Conservation (phyloP, 2,888 invertebrate genomes). For the Sarcophaga subvicina region DNA sequence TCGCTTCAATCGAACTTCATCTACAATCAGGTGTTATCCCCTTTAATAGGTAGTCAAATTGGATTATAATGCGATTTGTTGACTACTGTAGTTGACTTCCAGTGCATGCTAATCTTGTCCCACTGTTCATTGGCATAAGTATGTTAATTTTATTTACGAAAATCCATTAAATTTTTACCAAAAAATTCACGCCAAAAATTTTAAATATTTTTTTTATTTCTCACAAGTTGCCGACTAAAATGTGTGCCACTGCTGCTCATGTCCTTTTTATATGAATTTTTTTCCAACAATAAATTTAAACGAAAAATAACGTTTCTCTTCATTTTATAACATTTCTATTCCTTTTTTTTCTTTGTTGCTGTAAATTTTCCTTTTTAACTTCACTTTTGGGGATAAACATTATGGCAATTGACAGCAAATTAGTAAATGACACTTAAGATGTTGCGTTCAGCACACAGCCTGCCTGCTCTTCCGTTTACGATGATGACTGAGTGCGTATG, state of each 20-base stretch:
- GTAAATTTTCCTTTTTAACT: slow-evolving; percentile 12
- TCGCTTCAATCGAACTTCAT: no score
- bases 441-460: slow-evolving; percentile 30
- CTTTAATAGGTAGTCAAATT: no score
- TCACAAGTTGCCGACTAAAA: slow-evolving; percentile 12
- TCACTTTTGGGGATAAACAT: slow-evolving; percentile 55
- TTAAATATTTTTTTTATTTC: background rate
- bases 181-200: background rate
- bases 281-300: slow-evolving; percentile 12
- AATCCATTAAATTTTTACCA: slow-evolving; percentile 20
- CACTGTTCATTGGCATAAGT: background rate
- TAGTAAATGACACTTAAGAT: slow-evolving; percentile 60
- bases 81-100: no score
- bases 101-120: background rate
- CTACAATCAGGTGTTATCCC: no score
- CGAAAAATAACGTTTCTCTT: background rate
- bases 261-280: slow-evolving; percentile 5
- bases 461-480: background rate
- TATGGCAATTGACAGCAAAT: slow-evolving; percentile 59
- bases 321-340: background rate
- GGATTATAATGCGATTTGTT: no score
- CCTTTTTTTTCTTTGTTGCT: background rate
- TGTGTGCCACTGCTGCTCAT: background rate
- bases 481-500: background rate
- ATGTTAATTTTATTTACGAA: slow-evolving; percentile 10